These are phyloP conservation scores for Paraescarpia echinospica DNA, from an alignment of 1,140 invertebrate species.

Conservation along the genomic window DNA sequence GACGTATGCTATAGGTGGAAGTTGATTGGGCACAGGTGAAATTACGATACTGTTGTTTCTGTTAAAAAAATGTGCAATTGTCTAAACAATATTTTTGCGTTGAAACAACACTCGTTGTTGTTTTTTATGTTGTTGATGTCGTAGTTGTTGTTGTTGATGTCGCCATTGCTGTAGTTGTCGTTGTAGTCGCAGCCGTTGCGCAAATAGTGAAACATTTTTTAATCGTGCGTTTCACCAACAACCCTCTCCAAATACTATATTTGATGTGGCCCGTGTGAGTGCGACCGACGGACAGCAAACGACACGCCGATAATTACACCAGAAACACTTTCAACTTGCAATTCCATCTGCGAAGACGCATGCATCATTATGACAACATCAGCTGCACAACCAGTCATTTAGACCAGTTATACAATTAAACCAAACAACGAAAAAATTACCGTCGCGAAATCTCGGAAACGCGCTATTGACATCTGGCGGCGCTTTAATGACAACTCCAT, in stretches of 20 bases:
- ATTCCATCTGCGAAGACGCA: not conserved
- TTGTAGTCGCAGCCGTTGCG: not conserved
- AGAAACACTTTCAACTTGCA: not conserved
- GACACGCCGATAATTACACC: not conserved
- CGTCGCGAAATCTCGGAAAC: not conserved
- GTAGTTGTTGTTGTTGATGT: too few species aligned
- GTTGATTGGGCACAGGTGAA: too few species aligned
- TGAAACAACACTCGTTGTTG: too few species aligned
- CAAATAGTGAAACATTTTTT: not conserved
- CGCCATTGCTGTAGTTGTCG: too few species aligned
- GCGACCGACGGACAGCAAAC: not conserved
- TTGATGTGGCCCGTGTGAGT: not conserved
- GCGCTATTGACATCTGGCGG: not conserved
- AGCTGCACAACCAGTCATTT: not conserved
- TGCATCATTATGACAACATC: not conserved
- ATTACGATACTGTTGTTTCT: too few species aligned
- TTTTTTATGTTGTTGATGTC: too few species aligned
- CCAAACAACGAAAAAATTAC: not conserved
- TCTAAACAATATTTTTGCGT: too few species aligned
- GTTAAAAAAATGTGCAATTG: too few species aligned
- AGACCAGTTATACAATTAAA: not conserved
- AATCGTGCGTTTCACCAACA: not conserved
- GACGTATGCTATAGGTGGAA: too few species aligned
- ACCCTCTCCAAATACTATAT: not conserved
- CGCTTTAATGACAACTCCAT: not conserved